Base-by-base conservation (phyloP, 2,888 invertebrate species). In the Agrotis exclamationis region DNA sequence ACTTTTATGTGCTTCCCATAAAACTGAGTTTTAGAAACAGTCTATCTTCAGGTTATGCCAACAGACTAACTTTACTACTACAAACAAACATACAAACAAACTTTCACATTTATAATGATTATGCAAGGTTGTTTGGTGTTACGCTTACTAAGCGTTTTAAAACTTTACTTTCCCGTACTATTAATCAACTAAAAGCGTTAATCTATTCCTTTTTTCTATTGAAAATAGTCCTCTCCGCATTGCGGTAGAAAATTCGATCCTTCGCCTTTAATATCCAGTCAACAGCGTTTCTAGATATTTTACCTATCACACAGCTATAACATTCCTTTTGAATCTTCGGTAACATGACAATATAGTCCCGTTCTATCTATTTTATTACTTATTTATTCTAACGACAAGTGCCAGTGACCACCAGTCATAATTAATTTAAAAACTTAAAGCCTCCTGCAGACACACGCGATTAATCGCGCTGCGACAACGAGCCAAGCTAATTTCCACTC, bases 1-100 rank as follows among this genome's bases (percentile, higher is more conserved):
- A 56, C 45, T 63, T 74, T 75, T 50, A 78, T 72, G 50, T 4
- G n/a, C 44, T 48, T 6, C n/a, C 28, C 18, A 79, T 79, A 79
- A 76, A 76, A 79, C 48, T 58, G 58, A 50, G 67, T 63, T 39
- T 60, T 57, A n/a, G 24, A 59, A 64, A 57, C 33, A 66, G 14
- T 48, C 24, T 60, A 74, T 67, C 59, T 33, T 14, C 39, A 66
- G 24, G 44, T 62, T 48, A 59, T 48, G 39, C 51, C 78, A 62
- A 78, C 72, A 62, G n/a, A 63, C 57, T 66, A 22, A 14, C 28
- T 11, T n/a, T n/a, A n/a, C n/a, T n/a, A n/a, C 5, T 6, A 33
- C 33, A 33, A 5, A 33, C 3, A 28, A 5, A 33, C 33, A 33
- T 33, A 33, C 33, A 33, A 33, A 33, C 33, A 6, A 33, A 33